Conservation (phyloP, 2,113 vertebrate genomes). For the Microcebus jonahi region DNA sequence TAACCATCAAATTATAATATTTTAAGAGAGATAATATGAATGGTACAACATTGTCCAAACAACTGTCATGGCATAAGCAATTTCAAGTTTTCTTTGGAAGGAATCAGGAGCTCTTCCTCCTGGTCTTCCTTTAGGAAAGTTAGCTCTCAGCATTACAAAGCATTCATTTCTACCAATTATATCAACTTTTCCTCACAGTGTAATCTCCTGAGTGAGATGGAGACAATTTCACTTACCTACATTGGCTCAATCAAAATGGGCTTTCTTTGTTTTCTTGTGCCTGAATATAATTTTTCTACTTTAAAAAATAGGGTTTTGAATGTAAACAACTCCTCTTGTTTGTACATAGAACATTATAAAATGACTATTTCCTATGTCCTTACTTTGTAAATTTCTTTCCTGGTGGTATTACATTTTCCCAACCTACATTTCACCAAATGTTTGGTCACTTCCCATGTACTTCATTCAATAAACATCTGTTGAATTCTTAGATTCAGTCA, state of each 20-base stretch:
- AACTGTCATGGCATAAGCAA: background rate
- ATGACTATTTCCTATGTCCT: background rate
- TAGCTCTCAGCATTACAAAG: background rate
- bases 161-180: background rate
- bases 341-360: background rate
- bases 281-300: slow-evolving; percentile 36
- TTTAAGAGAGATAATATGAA: background rate
- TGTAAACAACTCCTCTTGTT: slow-evolving; percentile 14
- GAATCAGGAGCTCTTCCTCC: background rate
- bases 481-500: background rate
- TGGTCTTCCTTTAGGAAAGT: slow-evolving; percentile 15
- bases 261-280: slow-evolving; percentile 1
- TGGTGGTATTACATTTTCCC: background rate
- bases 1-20: background rate
- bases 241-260: background rate
- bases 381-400: slow-evolving; percentile 16
- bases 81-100: slow-evolving; percentile 39
- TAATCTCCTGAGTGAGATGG: background rate
- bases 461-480: slow-evolving; percentile 35
- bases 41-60: slow-evolving; percentile 32
- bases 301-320: background rate
- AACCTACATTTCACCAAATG: slow-evolving; percentile 43
- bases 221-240: background rate
- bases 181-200: background rate
- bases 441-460: background rate